These are phyloP conservation scores for Nomia melanderi DNA, from an alignment of 1,140 invertebrate species.

Conservation along the genomic window DNA sequence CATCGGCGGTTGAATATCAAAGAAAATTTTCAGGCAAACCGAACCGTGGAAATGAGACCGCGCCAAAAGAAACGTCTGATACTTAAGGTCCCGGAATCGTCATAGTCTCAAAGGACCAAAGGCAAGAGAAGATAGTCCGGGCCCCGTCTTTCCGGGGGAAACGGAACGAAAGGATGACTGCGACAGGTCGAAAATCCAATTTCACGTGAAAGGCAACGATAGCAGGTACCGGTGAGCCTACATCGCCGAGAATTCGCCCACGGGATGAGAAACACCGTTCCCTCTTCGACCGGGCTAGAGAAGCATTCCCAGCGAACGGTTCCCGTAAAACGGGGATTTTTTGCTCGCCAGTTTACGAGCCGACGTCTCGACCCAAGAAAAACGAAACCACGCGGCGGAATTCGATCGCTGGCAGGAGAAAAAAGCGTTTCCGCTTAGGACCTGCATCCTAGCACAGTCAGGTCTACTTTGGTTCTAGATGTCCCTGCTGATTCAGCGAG, in stretches of 20 bases:
- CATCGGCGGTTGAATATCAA: too few species aligned
- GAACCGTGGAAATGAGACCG: background rate
- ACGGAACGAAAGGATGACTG: slow-evolving; percentile 30
- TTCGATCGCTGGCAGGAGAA: background rate
- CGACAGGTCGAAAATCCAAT: slow-evolving; percentile 54
- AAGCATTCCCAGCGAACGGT: background rate
- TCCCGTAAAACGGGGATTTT: too few species aligned
- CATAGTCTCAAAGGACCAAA: background rate
- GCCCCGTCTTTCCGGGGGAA: background rate
- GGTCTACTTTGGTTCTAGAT: background rate
- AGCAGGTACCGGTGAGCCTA: slow-evolving; percentile 33
- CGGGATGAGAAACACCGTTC: background rate
- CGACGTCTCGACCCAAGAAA: background rate
- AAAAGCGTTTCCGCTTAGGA: background rate
- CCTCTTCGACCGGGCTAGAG: background rate
- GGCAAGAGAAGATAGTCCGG: background rate
- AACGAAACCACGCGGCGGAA: background rate
- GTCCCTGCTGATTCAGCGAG: background rate
- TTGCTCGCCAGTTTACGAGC: background rate
- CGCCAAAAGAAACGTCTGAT: background rate
- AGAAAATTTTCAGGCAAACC: too few species aligned
- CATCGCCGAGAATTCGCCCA: slow-evolving; percentile 47
- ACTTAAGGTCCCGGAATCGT: background rate
- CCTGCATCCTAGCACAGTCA: background rate
- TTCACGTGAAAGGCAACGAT: slow-evolving; percentile 49